Evolutionary conservation across 1,140 invertebrate species (phyloP), one percentile per base, ranked within the genome.

Genomic region (Drosophila prosaltans): DNA sequence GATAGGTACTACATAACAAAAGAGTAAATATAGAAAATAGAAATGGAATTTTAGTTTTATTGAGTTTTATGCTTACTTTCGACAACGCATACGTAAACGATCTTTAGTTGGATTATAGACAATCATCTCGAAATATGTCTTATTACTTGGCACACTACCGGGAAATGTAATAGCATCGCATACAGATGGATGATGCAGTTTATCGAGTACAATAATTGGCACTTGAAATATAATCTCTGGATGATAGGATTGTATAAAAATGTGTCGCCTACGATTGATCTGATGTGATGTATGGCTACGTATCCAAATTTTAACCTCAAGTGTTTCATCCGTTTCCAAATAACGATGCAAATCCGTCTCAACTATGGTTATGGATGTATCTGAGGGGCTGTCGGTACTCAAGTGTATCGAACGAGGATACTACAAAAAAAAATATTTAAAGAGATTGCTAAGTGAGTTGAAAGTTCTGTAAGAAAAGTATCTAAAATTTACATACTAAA

Each of bases 201-300:
- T 54, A 2, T 63, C 24, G 24, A 84, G 1, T 0, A 89, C 78
- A 41, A 91, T 75, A 0, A 91, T 91, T 21, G 90, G 90, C 36
- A 91, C 79, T 76, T 91, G 72, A n/a, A 91, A 89, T 7, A 69
- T 89, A 4, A 91, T 83, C 26, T 90, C 89, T 0, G 90, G 90
- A 69, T 91, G 90, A 43, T 69, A 78, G 4, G 69, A 75, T 32
- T 89, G 68, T 2, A 91, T 45, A 9, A 70, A 74, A 24, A 91
- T 75, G 43, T 80, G 71, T 11, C 90, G 82, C 0, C 69, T 59
- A 0, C 78, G 66, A 58, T 85, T 89, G 0, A 90, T 82, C 2
- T 77, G 48, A 0, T 43, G 24, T 1, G 45, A 41, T 2, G 55
- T 59, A 0, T 5, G 30, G 7, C 74, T 45, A 3, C 69, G 62